Conservation (phyloP, 2,797 vertebrate genomes). For the Apodemus agrarius region DNA sequence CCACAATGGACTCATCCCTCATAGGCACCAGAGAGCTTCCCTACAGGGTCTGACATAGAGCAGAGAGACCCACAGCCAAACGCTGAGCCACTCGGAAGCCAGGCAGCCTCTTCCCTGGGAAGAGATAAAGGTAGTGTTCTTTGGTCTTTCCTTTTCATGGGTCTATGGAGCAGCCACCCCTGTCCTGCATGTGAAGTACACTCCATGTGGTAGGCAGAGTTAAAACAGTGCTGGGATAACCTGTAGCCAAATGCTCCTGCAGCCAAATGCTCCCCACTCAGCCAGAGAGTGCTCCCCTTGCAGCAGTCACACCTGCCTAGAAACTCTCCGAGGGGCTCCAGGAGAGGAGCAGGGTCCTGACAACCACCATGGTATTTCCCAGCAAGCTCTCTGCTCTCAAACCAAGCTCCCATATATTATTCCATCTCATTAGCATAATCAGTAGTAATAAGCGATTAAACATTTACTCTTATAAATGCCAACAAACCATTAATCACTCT, state of each 20-base stretch:
- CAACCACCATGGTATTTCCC: too few relatives aligned
- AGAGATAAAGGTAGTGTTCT: not conserved
- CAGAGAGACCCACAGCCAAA: not conserved
- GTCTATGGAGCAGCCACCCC: not conserved
- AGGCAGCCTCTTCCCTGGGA: not conserved
- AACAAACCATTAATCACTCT: not conserved
- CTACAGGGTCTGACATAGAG: not conserved
- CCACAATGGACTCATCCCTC: too few relatives aligned
- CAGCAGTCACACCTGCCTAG: not conserved
- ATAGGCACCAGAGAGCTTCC: not conserved
- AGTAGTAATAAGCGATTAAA: not conserved
- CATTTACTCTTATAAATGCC: conserved; percentile 1
- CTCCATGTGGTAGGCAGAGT: not conserved
- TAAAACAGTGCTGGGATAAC: not conserved
- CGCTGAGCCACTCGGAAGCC: not conserved
- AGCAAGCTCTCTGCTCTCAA: not conserved
- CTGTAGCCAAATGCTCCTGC: too few relatives aligned
- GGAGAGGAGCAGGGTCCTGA: not conserved
- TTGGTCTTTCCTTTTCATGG: too few relatives aligned
- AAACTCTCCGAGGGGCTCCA: not conserved
- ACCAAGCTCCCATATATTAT: not conserved
- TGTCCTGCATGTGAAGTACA: too few relatives aligned
- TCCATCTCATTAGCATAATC: not conserved
- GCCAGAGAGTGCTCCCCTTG: not conserved
- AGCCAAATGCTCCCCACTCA: too few relatives aligned